Conservation (phyloP, 2,113 vertebrate species). For the Isichthys henryi region DNA sequence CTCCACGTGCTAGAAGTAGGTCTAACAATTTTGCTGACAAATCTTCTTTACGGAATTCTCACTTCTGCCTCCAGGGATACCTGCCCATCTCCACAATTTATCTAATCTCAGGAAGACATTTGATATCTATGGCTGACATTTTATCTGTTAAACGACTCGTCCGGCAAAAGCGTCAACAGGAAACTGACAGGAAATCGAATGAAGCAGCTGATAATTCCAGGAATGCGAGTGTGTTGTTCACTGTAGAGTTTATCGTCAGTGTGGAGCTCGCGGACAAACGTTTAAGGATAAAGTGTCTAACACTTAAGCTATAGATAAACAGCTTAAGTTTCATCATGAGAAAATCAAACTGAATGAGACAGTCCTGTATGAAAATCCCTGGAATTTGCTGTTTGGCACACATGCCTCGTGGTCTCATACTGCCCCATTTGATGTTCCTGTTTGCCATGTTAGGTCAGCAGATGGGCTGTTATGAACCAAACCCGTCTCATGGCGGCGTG, state of each 20-base stretch:
- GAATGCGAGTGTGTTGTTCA: background rate
- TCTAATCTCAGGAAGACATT: background rate
- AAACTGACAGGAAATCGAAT: background rate
- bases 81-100: background rate
- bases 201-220: background rate
- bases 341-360: background rate
- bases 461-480: background rate
- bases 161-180: background rate
- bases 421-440: background rate
- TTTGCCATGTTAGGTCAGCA: background rate
- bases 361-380: background rate
- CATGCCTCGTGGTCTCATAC: background rate
- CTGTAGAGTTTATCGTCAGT: background rate
- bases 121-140: background rate
- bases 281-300: background rate
- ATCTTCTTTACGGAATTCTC: background rate
- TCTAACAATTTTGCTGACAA: background rate
- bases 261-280: background rate
- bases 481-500: background rate
- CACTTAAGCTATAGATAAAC: background rate
- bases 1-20: background rate
- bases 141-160: background rate
- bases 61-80: background rate
- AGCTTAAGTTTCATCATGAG: background rate
- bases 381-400: background rate